Conservation (phyloP, 30 jellyfish, hydroid and myxozoan genomes). For the Pelagia noctiluca region DNA sequence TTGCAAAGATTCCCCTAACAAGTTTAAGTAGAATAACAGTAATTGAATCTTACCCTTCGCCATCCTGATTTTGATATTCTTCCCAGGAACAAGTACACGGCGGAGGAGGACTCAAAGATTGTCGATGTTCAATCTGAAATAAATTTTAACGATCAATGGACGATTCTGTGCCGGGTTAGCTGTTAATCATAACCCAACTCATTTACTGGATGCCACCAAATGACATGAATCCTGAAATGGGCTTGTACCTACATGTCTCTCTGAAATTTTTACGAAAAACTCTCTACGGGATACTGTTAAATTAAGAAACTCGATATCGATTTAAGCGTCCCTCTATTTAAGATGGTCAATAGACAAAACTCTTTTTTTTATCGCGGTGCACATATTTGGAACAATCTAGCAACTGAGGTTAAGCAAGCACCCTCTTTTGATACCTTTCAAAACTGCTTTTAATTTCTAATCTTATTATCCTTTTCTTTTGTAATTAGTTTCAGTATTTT, state of each 20-base stretch:
- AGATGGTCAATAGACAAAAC: too few relatives aligned
- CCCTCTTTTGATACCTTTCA: too few relatives aligned
- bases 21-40: neutral
- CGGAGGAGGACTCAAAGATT: conserved; percentile 83
- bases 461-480: too few relatives aligned
- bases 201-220: neutral
- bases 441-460: too few relatives aligned
- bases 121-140: conserved; percentile 71
- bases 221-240: neutral
- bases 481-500: too few relatives aligned
- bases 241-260: neutral
- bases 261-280: neutral
- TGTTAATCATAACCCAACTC: neutral
- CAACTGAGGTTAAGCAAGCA: too few relatives aligned
- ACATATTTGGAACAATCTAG: too few relatives aligned
- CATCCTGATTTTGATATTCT: conserved; percentile 53
- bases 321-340: too few relatives aligned
- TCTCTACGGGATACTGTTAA: too few relatives aligned
- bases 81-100: conserved; percentile 74
- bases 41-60: neutral
- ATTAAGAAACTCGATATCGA: too few relatives aligned
- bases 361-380: too few relatives aligned
- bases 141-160: neutral
- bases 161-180: neutral
- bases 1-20: neutral